Base-by-base conservation (phyloP, 2,113 vertebrate genomes). In the Geococcyx californianus region DNA sequence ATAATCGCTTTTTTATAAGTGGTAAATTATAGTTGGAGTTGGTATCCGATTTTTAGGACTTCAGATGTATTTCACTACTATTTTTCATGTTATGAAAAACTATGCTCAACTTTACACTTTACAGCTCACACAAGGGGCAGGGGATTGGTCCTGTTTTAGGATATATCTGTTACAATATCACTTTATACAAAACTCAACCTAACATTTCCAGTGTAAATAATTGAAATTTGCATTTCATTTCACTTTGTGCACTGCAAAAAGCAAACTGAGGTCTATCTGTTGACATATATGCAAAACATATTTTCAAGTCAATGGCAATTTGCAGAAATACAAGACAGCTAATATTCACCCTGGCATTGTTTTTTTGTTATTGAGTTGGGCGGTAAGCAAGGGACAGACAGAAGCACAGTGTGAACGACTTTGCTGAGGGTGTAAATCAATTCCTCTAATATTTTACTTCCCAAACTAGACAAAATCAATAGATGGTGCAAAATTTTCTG, bases 321-420 rank as follows among this genome's bases (percentile, higher is more conserved):
- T 58, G 19, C 59, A 80, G 64, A 70, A 81, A 59, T 7, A 2
- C 28, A 26, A 26, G 34, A 13, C 13, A 70, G 45, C 11, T 6
- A 15, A 51, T 3, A 16, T 38, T 45, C 28, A 34, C 40, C 24
- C 16, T 3, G 1, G 11, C 1, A 4, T 19, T 44, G 9, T 21
- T 44, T 11, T 52, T 5, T 26, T 23, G 25, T 25, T 28, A 19
- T 63, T 6, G 16, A 29, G 20, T 45, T 34, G 63, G 77, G 42
- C 26, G 63, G 8, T 7, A 56, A 52, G 38, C 36, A 59, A 26
- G 2, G 20, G 28, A 19, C 79, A 69, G 49, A 55, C 16, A 66
- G 31, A 64, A 54, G 40, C 0, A 2, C 45, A 64, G 26, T 0
- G 11, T 23, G 4, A 51, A 47, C 21, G 66, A 1, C 34, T 59